These are phyloP conservation scores for Penaeus chinensis DNA, from an alignment of 1,140 invertebrate species.

Conservation along the genomic window DNA sequence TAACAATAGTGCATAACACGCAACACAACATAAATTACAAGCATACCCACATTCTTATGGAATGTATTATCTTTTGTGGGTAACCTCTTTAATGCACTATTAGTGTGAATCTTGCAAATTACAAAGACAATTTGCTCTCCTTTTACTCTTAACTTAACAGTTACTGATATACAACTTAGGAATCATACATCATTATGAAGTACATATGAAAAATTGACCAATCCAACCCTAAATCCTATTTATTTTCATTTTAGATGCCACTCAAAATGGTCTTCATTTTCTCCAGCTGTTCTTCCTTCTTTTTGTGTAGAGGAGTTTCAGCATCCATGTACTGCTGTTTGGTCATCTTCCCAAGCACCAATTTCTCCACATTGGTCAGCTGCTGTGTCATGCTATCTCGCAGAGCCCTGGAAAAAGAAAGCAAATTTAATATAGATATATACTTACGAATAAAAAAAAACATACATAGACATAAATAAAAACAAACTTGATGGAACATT, in stretches of 20 bases:
- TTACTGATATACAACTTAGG: too few species aligned
- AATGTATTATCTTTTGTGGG: too few species aligned
- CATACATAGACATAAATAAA: background rate
- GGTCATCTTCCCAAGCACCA: constrained; percentile 76
- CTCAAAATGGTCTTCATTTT: constrained; percentile 76
- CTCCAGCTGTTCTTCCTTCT: constrained; percentile 77
- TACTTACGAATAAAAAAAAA: background rate
- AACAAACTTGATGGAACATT: background rate
- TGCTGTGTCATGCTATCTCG: constrained; percentile 68
- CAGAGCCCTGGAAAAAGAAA: constrained; percentile 66
- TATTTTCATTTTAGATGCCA: constrained; percentile 62
- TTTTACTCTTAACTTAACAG: too few species aligned
- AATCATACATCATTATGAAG: too few species aligned
- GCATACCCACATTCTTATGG: too few species aligned
- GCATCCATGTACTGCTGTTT: constrained; percentile 77
- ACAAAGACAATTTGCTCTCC: too few species aligned
- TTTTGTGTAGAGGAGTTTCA: constrained; percentile 73
- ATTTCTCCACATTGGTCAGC: constrained; percentile 75
- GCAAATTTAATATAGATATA: background rate
- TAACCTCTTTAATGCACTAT: too few species aligned
- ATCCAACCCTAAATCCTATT: too few species aligned
- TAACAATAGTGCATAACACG: too few species aligned
- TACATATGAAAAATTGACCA: too few species aligned
- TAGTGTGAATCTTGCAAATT: too few species aligned
- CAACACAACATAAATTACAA: too few species aligned